Evolutionary conservation across 1,140 invertebrate species (phyloP).

Genomic region (Lasaia peninsularis): DNA sequence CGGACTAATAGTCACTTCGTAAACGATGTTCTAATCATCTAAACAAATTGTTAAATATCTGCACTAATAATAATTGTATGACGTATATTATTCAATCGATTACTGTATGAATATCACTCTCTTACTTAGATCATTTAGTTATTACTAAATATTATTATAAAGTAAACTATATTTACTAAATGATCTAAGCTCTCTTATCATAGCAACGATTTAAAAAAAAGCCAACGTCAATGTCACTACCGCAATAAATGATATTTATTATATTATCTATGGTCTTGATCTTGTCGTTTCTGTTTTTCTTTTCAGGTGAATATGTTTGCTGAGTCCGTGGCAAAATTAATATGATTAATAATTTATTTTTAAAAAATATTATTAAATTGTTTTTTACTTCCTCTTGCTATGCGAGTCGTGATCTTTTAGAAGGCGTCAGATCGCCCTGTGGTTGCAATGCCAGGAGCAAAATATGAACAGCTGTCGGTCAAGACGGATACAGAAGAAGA

Average conservation of each 20-base stretch:
- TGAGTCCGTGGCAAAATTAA: background rate
- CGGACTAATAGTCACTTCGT: conserved; percentile 55
- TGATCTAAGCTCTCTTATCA: too few relatives aligned
- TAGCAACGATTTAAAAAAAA: background rate
- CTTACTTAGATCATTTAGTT: too few relatives aligned
- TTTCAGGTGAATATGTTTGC: background rate
- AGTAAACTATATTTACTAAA: too few relatives aligned
- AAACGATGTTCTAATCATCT: too few relatives aligned
- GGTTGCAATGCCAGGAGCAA: conserved; percentile 58
- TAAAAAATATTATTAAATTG: background rate
- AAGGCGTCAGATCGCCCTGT: conserved; percentile 24
- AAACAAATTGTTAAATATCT: too few relatives aligned
- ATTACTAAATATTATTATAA: too few relatives aligned
- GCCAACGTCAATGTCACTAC: background rate
- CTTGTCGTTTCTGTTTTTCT: background rate
- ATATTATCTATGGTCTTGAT: background rate
- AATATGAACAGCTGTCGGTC: conserved; percentile 71
- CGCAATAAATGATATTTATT: too few relatives aligned
- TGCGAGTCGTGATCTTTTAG: conserved; percentile 26
- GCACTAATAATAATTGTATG: too few relatives aligned
- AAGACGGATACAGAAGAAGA: conserved; percentile 61
- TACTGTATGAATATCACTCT: too few relatives aligned
- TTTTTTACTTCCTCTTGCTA: conserved; percentile 40
- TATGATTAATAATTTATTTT: conserved; percentile 1
- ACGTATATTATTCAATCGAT: too few relatives aligned